These are phyloP conservation scores for Lepidochrysops patricia DNA, from an alignment of 2,888 invertebrate genomes.

Conservation along the genomic window DNA sequence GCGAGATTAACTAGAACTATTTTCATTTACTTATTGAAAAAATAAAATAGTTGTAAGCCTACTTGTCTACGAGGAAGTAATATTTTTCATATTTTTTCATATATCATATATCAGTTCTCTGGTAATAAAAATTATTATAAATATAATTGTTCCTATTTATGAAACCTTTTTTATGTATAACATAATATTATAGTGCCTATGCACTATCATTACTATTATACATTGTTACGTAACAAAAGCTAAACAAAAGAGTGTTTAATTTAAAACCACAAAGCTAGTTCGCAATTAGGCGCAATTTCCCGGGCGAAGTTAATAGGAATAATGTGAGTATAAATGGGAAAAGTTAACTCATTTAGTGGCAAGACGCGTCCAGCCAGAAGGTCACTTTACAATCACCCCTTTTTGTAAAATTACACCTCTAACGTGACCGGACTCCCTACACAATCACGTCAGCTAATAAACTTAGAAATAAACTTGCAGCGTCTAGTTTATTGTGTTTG, in stretches of 20 bases:
- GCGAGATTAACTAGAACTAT: too few species aligned
- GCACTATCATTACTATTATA: too few species aligned
- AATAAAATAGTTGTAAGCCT: too few species aligned
- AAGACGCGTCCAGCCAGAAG: constrained; percentile 33
- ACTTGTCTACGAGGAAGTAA: too few species aligned
- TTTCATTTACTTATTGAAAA: too few species aligned
- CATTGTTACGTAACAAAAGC: not conserved
- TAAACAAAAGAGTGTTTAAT: not conserved
- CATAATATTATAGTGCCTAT: too few species aligned
- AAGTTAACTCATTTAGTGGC: constrained; percentile 60
- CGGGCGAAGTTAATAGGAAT: constrained; percentile 60
- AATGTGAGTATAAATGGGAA: constrained; percentile 66
- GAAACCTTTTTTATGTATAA: too few species aligned
- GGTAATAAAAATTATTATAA: too few species aligned
- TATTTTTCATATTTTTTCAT: too few species aligned
- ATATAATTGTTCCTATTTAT: too few species aligned
- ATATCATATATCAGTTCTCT: too few species aligned
- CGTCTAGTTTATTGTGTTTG: constrained; percentile 13
- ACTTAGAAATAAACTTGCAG: not conserved
- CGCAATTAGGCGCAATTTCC: constrained; percentile 39
- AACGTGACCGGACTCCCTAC: constrained; percentile 49
- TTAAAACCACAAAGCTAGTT: constrained; percentile 25
- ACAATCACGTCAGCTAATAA: constrained; percentile 17
- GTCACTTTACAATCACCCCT: constrained; percentile 55
- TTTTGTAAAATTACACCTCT: constrained; percentile 53